A percentile compares a stretch with the other conserved stretches of the same genome.
phyloP scores from a whole-genome alignment of 2,113 vertebrate species.

The Menura novaehollandiae region DNA sequence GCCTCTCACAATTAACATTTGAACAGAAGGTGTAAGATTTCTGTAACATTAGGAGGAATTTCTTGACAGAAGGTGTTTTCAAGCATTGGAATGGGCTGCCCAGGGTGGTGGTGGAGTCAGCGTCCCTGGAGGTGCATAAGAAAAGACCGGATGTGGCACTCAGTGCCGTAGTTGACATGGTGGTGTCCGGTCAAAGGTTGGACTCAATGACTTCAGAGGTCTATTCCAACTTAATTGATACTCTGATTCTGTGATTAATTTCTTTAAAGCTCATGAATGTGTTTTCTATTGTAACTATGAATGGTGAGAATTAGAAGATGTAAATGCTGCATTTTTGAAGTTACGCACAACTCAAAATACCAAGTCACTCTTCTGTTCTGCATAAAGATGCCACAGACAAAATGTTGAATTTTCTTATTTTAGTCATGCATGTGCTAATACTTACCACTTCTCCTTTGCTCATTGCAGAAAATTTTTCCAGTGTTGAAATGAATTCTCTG shows the following conservation, averaged over 20 bases:
- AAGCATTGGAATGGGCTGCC: rapidly evolving
- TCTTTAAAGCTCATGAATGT: neutral
- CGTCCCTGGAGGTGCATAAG: neutral
- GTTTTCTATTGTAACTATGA: neutral
- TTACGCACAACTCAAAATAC: neutral
- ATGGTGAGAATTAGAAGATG: neutral
- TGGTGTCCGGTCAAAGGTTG: neutral
- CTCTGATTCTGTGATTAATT: neutral
- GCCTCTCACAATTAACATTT: neutral
- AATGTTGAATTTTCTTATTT: neutral
- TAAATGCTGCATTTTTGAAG: neutral
- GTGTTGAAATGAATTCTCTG: neutral
- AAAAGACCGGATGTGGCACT: neutral
- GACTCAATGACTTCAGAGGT: neutral
- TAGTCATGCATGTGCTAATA: neutral
- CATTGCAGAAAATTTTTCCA: neutral
- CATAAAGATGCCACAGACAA: neutral
- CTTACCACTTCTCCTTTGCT: neutral
- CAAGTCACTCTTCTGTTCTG: neutral
- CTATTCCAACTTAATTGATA: neutral
- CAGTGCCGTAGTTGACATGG: neutral
- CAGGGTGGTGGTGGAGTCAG: neutral
- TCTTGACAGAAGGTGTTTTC: neutral
- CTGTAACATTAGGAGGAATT: neutral
- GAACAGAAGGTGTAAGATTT: neutral